These are phyloP conservation scores for Pseudocheirus occidentalis DNA, from an alignment of 2,797 vertebrate species.

Conservation along the genomic window DNA sequence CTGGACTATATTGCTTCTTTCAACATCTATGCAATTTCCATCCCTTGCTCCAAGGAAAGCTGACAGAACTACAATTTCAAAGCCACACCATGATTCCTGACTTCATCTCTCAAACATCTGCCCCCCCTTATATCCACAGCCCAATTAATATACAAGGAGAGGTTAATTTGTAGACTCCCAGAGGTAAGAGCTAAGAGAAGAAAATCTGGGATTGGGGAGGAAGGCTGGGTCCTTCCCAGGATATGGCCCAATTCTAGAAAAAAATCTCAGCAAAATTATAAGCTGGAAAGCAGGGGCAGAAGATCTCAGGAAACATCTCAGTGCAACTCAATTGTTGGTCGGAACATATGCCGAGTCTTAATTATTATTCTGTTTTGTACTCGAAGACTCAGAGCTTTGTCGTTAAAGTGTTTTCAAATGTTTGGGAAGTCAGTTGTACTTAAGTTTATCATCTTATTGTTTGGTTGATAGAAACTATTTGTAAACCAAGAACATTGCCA, in stretches of 20 bases:
- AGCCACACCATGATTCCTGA: neutral
- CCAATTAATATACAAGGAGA: neutral
- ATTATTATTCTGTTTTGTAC: constrained; percentile 69
- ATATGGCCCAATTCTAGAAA: neutral
- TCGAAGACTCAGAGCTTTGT: constrained; percentile 56
- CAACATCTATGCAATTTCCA: neutral
- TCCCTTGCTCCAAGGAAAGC: neutral
- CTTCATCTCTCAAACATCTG: neutral
- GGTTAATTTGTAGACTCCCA: neutral
- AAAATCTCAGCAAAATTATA: constrained; percentile 3
- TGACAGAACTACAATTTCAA: neutral
- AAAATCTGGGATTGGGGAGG: neutral
- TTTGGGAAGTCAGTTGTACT: constrained; percentile 79
- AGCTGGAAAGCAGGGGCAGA: constrained; percentile 48
- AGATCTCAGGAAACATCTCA: constrained; percentile 49
- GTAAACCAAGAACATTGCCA: constrained; percentile 78
- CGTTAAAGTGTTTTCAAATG: constrained; percentile 81
- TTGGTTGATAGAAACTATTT: constrained; percentile 84
- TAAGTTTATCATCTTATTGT: constrained; percentile 80
- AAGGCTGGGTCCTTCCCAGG: constrained; percentile 35
- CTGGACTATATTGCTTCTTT: neutral
- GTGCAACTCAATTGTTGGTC: constrained; percentile 59
- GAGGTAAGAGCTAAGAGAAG: neutral
- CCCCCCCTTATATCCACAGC: neutral
- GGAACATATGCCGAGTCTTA: constrained; percentile 70